Conservation (phyloP, 2,113 vertebrate genomes). For the Mobula birostris region DNA sequence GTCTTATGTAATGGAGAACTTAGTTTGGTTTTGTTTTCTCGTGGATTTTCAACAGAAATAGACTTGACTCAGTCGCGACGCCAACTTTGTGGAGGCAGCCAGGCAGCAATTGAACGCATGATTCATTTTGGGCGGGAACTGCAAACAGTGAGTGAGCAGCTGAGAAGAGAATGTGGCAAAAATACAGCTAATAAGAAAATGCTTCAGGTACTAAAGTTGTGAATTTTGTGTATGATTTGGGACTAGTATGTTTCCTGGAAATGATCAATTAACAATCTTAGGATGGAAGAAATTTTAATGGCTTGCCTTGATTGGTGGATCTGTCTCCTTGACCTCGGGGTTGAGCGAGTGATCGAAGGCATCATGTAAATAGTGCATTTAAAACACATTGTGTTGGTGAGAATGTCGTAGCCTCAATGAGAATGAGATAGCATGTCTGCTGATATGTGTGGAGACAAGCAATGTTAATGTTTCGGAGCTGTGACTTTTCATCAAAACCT, state of each 20-base stretch:
- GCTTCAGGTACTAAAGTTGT: constrained; percentile 70
- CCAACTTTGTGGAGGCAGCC: constrained; percentile 92
- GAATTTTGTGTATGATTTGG: not conserved
- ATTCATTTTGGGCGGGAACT: constrained; percentile 96
- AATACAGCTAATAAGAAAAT: constrained; percentile 95
- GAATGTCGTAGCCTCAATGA: not conserved
- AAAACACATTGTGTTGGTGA: not conserved
- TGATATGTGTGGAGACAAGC: too few species aligned
- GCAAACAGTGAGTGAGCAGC: constrained; percentile 94
- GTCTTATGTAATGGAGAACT: not conserved
- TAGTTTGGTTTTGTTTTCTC: not conserved
- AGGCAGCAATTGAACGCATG: constrained; percentile 95
- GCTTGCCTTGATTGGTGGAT: not conserved
- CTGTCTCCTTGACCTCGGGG: not conserved
- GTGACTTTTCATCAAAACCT: too few species aligned
- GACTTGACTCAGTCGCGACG: constrained; percentile 82
- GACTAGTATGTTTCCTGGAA: not conserved
- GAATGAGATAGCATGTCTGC: not conserved
- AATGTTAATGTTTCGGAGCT: too few species aligned
- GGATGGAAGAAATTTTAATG: not conserved
- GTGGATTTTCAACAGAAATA: constrained; percentile 68
- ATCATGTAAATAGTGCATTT: not conserved
- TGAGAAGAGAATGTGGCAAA: constrained; percentile 91
- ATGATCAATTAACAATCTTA: not conserved
- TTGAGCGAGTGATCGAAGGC: not conserved